Evolutionary conservation across 1,140 invertebrate genomes (phyloP), one percentile per base, ranked within the genome.

Genomic region (Piezodorus guildinii): DNA sequence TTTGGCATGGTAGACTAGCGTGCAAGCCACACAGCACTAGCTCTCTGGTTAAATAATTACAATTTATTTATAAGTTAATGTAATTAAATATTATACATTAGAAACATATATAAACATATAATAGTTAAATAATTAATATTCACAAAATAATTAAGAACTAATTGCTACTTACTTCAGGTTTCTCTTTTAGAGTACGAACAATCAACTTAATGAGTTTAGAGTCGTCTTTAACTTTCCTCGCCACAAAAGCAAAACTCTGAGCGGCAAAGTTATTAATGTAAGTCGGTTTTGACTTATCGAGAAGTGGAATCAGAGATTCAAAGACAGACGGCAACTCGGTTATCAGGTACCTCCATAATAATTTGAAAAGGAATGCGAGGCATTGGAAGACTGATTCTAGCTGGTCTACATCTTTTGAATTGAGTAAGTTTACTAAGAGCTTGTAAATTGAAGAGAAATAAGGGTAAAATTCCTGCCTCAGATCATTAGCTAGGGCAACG

Each of bases 181-280:
- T 80, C 44, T 80, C 77, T 66, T 84, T 72, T 10, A 94, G 74
- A 34, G 81, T 79, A 69, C 79, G 76, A 5, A 95, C 75, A 9
- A 94, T 74, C 23, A 87, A 77, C 56, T 80, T 75, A 25, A 94
- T 76, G 73, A 95, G 87, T 19, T 81, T 80, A 10, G 84, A 78
- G 68, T 86, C 88, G 68, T 94, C 86, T 68, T 81, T 84, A 44
- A 92, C 84, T 81, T 95, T 94, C 66, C 92, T 77, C 9, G 91
- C 87, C 1, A 96, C 84, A 78, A 92, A 95, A 15, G 91, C 85
- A 79, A 96, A 95, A 77, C 90, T 90, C 76, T 96, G 91, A 1
- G 90, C 88, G n/a, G 91, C 91, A 81, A 96, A 96, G 73, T 86
- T 86, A 67, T 86, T 85, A n/a, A 96, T 84, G 71, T 94, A 91